Evolutionary conservation across 2,797 vertebrate genomes (phyloP), one percentile per base, ranked within the genome.

Genomic region (Otolemur crassicaudatus): DNA sequence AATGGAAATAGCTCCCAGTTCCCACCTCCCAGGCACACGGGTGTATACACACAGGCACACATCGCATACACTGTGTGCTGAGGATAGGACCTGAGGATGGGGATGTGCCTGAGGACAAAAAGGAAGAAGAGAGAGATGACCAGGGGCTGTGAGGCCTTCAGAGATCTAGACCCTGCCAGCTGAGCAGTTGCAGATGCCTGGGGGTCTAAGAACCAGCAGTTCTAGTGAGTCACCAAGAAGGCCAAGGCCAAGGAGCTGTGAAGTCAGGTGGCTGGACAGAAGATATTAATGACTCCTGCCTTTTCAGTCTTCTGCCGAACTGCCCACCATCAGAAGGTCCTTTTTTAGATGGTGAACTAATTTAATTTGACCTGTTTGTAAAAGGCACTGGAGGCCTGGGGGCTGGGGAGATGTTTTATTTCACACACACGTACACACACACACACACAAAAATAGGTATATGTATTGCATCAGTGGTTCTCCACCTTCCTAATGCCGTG

Each of bases 311-410:
- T 3, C 3, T 20, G 23, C 19, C 37, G 60, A 75, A 70, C 72
- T 49, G 49, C 25, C 60, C 27, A 4, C 22, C 40, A 2, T 72
- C 61, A 25, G 22, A 19, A 29, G 1, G n/a, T 67, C 37, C 61
- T 13, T 0, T 3, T 27, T 5, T 67, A n/a, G n/a, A 37, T 5
- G 9, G 6, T 22, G 69, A 82, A 31, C 34, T 7, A 37, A 20
- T 22, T 43, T 37, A 56, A 81, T 37, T 19, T 27, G 31, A 25
- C 73, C 58, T 20, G 19, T 53, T 75, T 69, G 27, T 70, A 14
- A 29, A 70, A 49, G 49, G 16, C 49, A 23, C 34, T 0, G 14
- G n/a, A 14, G 29, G 63, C 25, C 29, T 1, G 14, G 16, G 13
- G 1, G 29, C 17, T n/a, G 23, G 14, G 29, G 58, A 7, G 75